phyloP scores from a whole-genome alignment of 2,797 vertebrate species.

The Chaetodon trifasciatus region DNA sequence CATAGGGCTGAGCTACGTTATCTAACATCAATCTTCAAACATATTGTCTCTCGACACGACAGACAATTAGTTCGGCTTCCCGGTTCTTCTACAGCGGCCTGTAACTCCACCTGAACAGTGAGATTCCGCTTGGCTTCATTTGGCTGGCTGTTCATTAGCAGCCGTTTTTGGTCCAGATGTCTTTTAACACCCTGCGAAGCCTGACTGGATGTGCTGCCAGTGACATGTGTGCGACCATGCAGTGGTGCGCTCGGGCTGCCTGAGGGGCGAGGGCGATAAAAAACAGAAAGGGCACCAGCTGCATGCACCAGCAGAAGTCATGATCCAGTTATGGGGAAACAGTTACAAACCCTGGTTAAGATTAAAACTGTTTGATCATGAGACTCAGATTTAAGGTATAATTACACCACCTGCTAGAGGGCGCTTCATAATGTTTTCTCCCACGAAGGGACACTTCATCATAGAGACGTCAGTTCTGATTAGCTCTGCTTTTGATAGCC shows the following conservation, averaged over 20 bases:
- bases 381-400: too few relatives aligned
- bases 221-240: not conserved
- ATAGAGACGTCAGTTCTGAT: too few relatives aligned
- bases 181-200: constrained; percentile 1
- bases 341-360: not conserved
- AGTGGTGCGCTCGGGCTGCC: too few relatives aligned
- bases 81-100: constrained; percentile 1
- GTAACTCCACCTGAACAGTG: not conserved
- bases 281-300: too few relatives aligned
- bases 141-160: constrained; percentile 1
- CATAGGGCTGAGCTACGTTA: constrained; percentile 25
- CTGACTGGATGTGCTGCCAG: not conserved
- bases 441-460: too few relatives aligned
- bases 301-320: not conserved
- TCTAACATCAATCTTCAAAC: constrained; percentile 29
- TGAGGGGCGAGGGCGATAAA: too few relatives aligned
- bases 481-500: too few relatives aligned
- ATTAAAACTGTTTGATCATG: not conserved
- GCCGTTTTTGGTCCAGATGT: constrained; percentile 2
- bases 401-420: too few relatives aligned
- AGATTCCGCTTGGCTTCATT: constrained; percentile 11
- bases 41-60: constrained; percentile 31
- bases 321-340: not conserved
- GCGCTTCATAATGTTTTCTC: not conserved
- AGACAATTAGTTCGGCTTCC: constrained; percentile 21